A percentile compares a stretch with the other conserved stretches of the same genome.
Evolutionary conservation across 2,888 invertebrate genomes (phyloP).

Genomic region (Bhutanitis thaidina): DNA sequence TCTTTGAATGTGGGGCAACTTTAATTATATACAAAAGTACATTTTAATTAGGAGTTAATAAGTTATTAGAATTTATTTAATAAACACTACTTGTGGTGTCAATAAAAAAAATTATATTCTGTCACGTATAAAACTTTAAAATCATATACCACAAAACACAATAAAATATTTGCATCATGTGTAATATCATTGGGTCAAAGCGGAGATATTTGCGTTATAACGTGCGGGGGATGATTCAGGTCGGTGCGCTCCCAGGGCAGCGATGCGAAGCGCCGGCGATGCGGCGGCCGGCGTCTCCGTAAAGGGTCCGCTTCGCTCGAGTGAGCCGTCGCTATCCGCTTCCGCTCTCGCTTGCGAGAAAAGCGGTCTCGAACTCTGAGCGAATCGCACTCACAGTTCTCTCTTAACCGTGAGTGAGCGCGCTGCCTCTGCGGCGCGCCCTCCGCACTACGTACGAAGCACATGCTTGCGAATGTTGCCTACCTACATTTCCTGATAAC

Average conservation of each 20-base stretch:
- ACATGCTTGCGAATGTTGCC: slow-evolving; percentile 65
- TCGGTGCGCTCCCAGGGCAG: slow-evolving; percentile 55
- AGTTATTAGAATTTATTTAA: no score
- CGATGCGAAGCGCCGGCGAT: slow-evolving; percentile 29
- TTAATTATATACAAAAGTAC: no score
- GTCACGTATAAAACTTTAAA: no score
- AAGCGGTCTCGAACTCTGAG: slow-evolving; percentile 31
- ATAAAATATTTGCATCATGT: slow-evolving; percentile 12
- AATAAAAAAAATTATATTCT: no score
- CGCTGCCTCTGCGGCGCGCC: slow-evolving; percentile 73
- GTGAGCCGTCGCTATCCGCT: slow-evolving; percentile 9
- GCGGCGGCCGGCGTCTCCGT: slow-evolving; percentile 1
- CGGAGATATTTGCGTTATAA: slow-evolving; percentile 25
- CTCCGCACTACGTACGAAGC: slow-evolving; percentile 54
- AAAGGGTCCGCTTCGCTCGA: slow-evolving; percentile 14
- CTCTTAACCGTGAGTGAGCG: slow-evolving; percentile 74
- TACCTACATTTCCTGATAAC: slow-evolving; percentile 62
- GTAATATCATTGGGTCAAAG: slow-evolving; percentile 24
- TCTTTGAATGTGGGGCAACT: no score
- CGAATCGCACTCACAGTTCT: slow-evolving; percentile 63
- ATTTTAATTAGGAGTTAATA: no score
- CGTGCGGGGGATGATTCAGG: slow-evolving; percentile 62
- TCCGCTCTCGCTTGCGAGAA: slow-evolving; percentile 27
- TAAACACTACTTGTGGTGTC: no score
- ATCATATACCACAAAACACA: no score